Percentiles rank a stretch among this genome's conserved stretches.
Evolutionary conservation across 1,140 invertebrate species (phyloP).

Genomic region (Leptopilina boulardi): DNA sequence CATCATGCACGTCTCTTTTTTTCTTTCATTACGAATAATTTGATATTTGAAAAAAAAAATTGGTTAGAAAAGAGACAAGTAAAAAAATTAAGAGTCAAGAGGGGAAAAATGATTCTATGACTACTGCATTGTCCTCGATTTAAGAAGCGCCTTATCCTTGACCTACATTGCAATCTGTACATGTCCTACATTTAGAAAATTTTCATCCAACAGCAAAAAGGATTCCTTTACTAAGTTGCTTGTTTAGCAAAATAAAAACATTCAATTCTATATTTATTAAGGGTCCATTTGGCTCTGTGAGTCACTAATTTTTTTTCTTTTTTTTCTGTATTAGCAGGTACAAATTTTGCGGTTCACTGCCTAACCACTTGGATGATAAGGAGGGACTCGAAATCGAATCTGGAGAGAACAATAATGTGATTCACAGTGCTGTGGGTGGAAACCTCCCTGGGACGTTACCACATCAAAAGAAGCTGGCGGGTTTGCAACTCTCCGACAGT

Average conservation of each 20-base stretch:
- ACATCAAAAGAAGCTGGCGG: constrained; percentile 77
- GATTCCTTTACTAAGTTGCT: no score
- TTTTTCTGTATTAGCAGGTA: constrained; percentile 64
- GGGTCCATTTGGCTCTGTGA: no score
- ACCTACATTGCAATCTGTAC: constrained; percentile 8
- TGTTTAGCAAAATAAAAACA: not conserved
- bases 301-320: constrained; percentile 5
- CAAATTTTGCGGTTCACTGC: constrained; percentile 81
- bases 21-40: no score
- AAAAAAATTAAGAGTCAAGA: not conserved
- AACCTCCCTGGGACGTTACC: constrained; percentile 77
- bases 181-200: constrained; percentile 5
- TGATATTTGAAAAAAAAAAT: no score
- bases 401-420: constrained; percentile 77
- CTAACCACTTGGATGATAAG: constrained; percentile 84
- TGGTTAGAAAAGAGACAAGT: not conserved
- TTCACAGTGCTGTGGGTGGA: constrained; percentile 80
- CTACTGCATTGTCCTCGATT: constrained; percentile 25
- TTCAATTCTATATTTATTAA: not conserved
- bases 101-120: not conserved
- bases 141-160: constrained; percentile 21
- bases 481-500: constrained; percentile 74
- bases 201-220: not conserved
- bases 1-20: no score
- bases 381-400: constrained; percentile 73